A percentile compares a stretch with the other conserved stretches of the same genome.
phyloP scores from a whole-genome alignment of 2,113 vertebrate genomes.

The Typhlomys cinereus region DNA sequence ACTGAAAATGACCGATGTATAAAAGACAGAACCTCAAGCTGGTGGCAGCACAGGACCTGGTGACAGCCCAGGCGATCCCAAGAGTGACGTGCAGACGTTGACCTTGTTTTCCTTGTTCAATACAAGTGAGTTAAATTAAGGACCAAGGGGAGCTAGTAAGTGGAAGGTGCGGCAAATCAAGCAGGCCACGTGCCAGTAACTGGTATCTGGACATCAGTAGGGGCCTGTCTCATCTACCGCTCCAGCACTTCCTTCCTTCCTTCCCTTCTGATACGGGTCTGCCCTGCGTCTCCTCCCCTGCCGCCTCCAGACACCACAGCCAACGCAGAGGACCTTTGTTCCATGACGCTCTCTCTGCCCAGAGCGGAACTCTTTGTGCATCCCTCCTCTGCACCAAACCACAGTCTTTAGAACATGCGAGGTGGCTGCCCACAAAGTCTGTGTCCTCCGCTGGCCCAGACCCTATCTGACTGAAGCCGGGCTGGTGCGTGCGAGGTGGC shows the following conservation, averaged over 20 bases:
- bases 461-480: too few species aligned
- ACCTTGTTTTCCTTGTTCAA: background rate
- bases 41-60: background rate
- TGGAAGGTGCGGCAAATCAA: background rate
- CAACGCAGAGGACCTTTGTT: background rate
- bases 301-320: background rate
- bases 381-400: too few species aligned
- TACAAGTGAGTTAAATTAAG: background rate
- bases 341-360: background rate
- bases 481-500: too few species aligned
- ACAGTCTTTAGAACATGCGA: background rate
- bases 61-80: background rate
- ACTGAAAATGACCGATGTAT: background rate
- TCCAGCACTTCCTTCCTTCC: too few species aligned
- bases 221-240: too few species aligned
- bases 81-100: background rate
- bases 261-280: background rate
- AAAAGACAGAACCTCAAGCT: background rate
- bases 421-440: background rate
- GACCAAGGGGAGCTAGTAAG: background rate
- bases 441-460: accelerated
- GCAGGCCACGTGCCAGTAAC: too few species aligned
- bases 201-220: too few species aligned
- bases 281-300: too few species aligned
- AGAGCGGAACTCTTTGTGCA: too few species aligned